Percentiles rank a stretch among this genome's conserved stretches.
These are phyloP conservation scores for Gila robusta DNA, from an alignment of 2,797 vertebrate genomes.

Conservation along the genomic window DNA sequence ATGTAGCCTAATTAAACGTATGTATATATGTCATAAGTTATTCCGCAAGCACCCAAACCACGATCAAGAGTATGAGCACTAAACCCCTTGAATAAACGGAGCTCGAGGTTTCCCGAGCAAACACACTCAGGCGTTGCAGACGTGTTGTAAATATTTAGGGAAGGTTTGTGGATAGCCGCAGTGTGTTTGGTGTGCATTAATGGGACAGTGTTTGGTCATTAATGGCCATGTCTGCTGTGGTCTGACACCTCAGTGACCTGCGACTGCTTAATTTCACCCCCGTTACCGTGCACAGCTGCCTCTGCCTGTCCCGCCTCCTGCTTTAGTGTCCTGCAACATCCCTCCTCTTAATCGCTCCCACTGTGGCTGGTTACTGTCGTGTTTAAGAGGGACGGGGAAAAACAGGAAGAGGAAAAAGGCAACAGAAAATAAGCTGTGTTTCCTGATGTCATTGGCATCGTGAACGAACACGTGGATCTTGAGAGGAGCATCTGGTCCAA, in stretches of 20 bases:
- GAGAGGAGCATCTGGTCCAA: neutral
- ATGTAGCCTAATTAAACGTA: neutral
- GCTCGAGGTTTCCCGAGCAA: neutral
- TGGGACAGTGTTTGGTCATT: neutral
- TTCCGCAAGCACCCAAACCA: neutral
- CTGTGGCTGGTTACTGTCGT: neutral
- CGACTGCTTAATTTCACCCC: neutral
- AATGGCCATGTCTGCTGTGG: neutral
- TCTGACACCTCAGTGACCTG: neutral
- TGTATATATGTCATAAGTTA: neutral
- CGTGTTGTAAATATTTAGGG: constrained; percentile 40
- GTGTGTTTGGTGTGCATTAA: constrained; percentile 28
- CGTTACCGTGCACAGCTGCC: neutral
- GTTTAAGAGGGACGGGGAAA: neutral
- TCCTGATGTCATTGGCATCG: constrained; percentile 27
- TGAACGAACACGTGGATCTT: constrained; percentile 32
- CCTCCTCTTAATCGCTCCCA: constrained; percentile 4
- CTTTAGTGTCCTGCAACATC: neutral
- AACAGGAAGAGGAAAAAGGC: constrained; percentile 5
- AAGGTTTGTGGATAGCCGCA: constrained; percentile 10
- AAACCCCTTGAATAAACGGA: neutral
- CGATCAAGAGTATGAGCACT: neutral
- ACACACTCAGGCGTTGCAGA: constrained; percentile 11
- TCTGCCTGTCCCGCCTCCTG: constrained; percentile 3
- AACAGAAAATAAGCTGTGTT: constrained; percentile 16